Conservation (phyloP, 2,113 vertebrate species). For the Canis aureus region DNA sequence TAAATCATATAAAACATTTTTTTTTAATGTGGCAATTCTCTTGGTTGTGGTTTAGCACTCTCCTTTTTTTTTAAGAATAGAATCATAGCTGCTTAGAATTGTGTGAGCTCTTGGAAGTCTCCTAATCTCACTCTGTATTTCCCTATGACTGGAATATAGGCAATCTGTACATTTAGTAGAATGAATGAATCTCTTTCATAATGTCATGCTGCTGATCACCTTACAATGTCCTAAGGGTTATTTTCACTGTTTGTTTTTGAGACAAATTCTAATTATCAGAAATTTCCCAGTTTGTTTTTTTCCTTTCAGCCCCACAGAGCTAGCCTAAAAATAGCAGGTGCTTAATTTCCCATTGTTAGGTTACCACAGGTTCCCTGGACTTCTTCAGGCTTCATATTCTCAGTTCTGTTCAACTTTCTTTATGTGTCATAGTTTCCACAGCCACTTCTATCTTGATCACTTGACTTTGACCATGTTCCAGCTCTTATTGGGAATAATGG, state of each 20-base stretch:
- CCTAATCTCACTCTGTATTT: neutral
- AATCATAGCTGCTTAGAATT: neutral
- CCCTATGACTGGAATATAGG: neutral
- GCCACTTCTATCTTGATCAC: neutral
- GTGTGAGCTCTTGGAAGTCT: neutral
- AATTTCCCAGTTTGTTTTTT: neutral
- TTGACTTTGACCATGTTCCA: neutral
- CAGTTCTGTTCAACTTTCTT: neutral
- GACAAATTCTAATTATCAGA: slow-evolving; percentile 37
- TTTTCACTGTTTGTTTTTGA: neutral
- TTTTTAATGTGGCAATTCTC: neutral
- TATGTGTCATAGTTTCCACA: neutral
- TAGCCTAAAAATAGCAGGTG: neutral
- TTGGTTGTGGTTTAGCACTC: neutral
- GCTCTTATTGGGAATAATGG: neutral
- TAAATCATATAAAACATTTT: slow-evolving; percentile 66
- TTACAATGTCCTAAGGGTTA: neutral
- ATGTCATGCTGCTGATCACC: neutral
- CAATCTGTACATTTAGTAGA: neutral
- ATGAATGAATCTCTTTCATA: neutral
- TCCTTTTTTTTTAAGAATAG: neutral
- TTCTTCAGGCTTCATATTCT: neutral
- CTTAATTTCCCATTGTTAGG: neutral
- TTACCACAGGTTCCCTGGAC: neutral
- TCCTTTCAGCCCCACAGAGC: neutral